Evolutionary conservation across 1,140 invertebrate genomes (phyloP).

Genomic region (Caenorhabditis elegans): WBcel235 BX284606.5:2946001-2946500

Average conservation of each 20-base stretch:
- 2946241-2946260: background rate
- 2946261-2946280: conserved; percentile 23
- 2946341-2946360: background rate
- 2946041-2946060: background rate
- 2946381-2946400: conserved; percentile 2
- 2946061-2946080: background rate
- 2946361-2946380: background rate
- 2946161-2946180: conserved; percentile 7
- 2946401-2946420: conserved; percentile 2
- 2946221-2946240: background rate
- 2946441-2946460: background rate
- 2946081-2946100: background rate
- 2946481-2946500: background rate
- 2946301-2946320: background rate
- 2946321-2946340: background rate
- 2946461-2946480: background rate
- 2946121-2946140: background rate
- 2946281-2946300: background rate
- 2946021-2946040: background rate
- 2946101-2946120: conserved; percentile 1
- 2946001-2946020: background rate
- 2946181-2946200: background rate
- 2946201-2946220: background rate
- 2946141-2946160: background rate
- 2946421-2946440: background rate